These are phyloP conservation scores for Rhabdornis inornatus DNA, from an alignment of 2,113 vertebrate genomes.

Conservation along the genomic window DNA sequence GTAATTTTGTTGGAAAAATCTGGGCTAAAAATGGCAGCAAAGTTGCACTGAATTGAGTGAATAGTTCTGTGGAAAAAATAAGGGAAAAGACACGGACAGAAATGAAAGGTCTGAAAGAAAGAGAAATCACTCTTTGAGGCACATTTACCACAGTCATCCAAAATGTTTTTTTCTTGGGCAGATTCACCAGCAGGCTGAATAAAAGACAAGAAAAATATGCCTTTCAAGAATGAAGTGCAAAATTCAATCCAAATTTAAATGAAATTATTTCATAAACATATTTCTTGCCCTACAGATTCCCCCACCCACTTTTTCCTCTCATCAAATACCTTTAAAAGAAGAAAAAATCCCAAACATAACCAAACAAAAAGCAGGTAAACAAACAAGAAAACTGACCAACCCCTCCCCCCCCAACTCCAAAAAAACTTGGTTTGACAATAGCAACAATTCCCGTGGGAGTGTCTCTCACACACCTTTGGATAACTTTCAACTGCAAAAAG, in stretches of 20 bases:
- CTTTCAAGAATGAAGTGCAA: neutral
- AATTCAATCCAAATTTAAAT: neutral
- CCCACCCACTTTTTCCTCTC: neutral
- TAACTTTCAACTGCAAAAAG: neutral
- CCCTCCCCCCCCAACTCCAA: accelerated
- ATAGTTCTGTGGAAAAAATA: neutral
- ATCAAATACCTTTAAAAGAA: neutral
- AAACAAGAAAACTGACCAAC: neutral
- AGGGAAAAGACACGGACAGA: neutral
- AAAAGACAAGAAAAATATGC: neutral
- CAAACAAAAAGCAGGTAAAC: neutral
- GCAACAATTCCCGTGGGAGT: neutral
- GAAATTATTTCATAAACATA: neutral
- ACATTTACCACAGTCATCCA: neutral
- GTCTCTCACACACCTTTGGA: neutral
- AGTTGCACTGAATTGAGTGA: neutral
- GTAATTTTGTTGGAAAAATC: neutral
- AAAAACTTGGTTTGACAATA: neutral
- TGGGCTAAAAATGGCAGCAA: neutral
- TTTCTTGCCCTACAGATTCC: neutral
- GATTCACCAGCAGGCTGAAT: neutral
- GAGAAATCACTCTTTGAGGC: neutral
- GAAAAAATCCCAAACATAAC: neutral
- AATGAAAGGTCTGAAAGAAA: neutral
- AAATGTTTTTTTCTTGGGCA: neutral